Evolutionary conservation across 2,888 invertebrate genomes (phyloP).

Genomic region (Odontothrips loti): DNA sequence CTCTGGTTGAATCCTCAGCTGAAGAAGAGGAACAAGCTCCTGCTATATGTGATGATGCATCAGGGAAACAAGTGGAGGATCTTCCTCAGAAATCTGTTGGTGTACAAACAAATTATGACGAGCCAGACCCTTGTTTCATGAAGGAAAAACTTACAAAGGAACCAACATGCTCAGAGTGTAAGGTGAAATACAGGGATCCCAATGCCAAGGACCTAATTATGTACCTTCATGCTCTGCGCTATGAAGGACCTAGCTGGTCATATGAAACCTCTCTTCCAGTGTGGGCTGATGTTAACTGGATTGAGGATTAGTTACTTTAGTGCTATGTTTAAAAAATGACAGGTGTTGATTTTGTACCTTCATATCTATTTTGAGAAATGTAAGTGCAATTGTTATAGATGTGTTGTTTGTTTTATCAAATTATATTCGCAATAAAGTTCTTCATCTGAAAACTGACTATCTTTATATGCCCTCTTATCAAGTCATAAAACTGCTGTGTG

Average conservation of each 20-base stretch:
- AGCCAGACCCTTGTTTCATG: slow-evolving; percentile 38
- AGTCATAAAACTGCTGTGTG: too few relatives aligned
- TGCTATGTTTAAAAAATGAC: neutral
- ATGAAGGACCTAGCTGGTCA: slow-evolving; percentile 50
- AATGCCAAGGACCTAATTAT: slow-evolving; percentile 49
- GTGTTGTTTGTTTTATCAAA: too few relatives aligned
- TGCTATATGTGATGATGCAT: neutral
- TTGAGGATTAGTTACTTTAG: slow-evolving; percentile 36
- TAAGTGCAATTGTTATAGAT: too few relatives aligned
- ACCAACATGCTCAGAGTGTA: slow-evolving; percentile 49
- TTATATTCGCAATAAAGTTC: too few relatives aligned
- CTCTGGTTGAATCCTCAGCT: neutral
- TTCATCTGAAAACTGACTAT: too few relatives aligned
- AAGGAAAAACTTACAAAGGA: slow-evolving; percentile 43
- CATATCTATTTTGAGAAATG: neutral
- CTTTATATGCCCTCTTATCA: too few relatives aligned
- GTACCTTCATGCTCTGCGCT: slow-evolving; percentile 50
- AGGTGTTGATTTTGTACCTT: neutral
- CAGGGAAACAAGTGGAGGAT: too few relatives aligned
- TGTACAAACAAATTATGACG: slow-evolving; percentile 41
- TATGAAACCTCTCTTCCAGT: slow-evolving; percentile 48
- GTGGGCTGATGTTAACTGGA: slow-evolving; percentile 51
- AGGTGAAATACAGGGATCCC: slow-evolving; percentile 49
- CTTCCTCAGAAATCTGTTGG: slow-evolving; percentile 38
- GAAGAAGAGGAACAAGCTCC: neutral